Evolutionary conservation across 2,113 vertebrate genomes (phyloP), one percentile per base, ranked within the genome.

Genomic region (Peromyscus californicus): DNA sequence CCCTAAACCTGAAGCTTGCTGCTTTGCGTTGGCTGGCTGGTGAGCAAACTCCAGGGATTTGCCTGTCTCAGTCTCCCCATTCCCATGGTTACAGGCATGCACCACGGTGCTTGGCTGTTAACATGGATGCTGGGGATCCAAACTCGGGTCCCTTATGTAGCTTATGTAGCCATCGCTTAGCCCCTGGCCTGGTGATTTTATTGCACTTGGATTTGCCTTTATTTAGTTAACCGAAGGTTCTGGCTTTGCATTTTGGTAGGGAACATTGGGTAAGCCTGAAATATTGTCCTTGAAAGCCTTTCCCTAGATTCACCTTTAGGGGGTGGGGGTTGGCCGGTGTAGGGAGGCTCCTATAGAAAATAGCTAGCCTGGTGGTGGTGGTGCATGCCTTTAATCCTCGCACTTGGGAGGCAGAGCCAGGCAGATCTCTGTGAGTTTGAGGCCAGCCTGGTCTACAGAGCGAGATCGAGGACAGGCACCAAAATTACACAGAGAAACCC

Each of bases 261-360:
- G 16, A 97, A 70, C 33, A 93, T 57, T 70, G 91, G 57, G 65
- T 22, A 95, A 54, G 84, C 78, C 42, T 80, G 39, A 89, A 51
- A 86, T 65, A 63, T 4, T 72, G 72, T 78, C n/a, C 24, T 67
- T 45, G 63, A 83, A 91, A 90, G 17, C 61, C 84, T 97, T 84
- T 61, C 79, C 7, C 54, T 26, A 51, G 61, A 45, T 9, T 87
- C 54, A 91, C 3, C 61, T 72, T 72, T n/a, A 93, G 57, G 39
- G 87, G 83, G 78, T 70, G 86, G 48, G 59, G 22, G 7, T 1
- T 63, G 61, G 61, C 45, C 31, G 13, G 67, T 69, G 36, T 80
- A n/a, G 54, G 54, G 31, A 7, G 48, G 31, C 82, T 76, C 17
- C 83, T 70, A 1, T 26, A 82, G 80, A 76, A 91, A 94, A 36